These are phyloP conservation scores for Sclerurus mexicanus DNA, from an alignment of 2,113 vertebrate genomes.

Conservation along the genomic window DNA sequence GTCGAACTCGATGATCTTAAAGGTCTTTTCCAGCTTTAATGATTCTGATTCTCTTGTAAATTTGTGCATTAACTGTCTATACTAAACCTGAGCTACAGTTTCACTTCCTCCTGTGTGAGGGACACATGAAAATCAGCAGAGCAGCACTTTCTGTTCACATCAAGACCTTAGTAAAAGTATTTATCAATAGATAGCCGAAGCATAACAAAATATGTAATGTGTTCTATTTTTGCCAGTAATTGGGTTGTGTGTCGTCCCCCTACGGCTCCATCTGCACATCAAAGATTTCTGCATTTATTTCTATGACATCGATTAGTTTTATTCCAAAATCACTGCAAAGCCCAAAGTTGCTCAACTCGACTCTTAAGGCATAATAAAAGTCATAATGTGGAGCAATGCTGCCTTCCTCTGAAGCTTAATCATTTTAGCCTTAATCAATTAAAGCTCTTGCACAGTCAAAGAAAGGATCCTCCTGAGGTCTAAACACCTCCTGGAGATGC, in stretches of 20 bases:
- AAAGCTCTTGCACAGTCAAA: not conserved
- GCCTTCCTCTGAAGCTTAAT: not conserved
- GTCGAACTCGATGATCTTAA: not conserved
- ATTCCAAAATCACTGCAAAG: constrained; percentile 14
- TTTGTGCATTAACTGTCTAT: not conserved
- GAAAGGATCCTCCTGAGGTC: not conserved
- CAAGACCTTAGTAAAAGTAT: not conserved
- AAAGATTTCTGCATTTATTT: not conserved
- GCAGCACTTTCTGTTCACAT: not conserved
- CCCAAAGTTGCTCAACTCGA: not conserved
- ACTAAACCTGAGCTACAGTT: not conserved
- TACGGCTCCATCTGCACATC: not conserved
- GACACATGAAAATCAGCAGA: not conserved
- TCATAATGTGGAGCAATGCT: not conserved
- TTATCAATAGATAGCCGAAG: not conserved
- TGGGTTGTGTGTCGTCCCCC: not conserved
- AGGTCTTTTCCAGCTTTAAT: not conserved
- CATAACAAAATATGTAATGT: not conserved
- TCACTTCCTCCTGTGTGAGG: not conserved
- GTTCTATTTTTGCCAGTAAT: not conserved
- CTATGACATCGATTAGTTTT: not conserved
- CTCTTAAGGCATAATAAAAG: not conserved
- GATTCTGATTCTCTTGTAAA: not conserved
- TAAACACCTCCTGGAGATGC: not conserved
- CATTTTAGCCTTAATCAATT: not conserved